These are phyloP conservation scores for Silurus meridionalis DNA, from an alignment of 2,113 vertebrate genomes.

Conservation along the genomic window DNA sequence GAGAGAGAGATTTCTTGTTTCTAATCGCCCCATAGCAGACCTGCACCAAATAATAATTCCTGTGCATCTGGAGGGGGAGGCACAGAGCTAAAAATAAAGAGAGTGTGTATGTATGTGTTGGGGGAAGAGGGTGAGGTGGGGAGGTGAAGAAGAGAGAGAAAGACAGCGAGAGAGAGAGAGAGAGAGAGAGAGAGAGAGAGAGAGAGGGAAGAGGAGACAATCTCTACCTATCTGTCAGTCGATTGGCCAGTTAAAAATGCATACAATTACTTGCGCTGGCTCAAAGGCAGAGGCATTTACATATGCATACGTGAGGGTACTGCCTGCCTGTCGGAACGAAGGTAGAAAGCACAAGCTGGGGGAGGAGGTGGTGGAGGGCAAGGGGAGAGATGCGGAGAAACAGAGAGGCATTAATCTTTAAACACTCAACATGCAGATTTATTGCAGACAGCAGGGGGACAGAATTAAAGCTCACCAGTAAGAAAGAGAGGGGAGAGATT, in stretches of 20 bases:
- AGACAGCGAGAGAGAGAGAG: constrained; percentile 32
- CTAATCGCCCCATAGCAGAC: constrained; percentile 59
- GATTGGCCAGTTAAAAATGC: constrained; percentile 68
- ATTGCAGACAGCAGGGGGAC: constrained; percentile 58
- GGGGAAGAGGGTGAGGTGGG: not conserved
- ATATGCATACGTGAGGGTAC: constrained; percentile 63
- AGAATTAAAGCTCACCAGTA: constrained; percentile 56
- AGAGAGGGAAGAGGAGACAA: constrained; percentile 47
- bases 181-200: constrained; percentile 41
- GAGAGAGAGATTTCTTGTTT: constrained; percentile 49
- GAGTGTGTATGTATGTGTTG: constrained; percentile 27
- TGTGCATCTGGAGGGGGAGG: constrained; percentile 66
- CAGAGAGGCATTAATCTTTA: constrained; percentile 64
- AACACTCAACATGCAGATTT: constrained; percentile 67
- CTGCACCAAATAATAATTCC: constrained; percentile 58
- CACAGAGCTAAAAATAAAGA: constrained; percentile 66
- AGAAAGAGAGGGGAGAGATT: constrained; percentile 27
- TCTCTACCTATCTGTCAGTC: constrained; percentile 62
- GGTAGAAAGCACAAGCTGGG: constrained; percentile 38
- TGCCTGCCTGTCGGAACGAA: constrained; percentile 56
- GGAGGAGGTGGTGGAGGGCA: constrained; percentile 35
- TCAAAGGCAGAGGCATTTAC: constrained; percentile 61
- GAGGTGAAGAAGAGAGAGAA: constrained; percentile 22
- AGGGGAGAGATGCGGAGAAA: constrained; percentile 46
- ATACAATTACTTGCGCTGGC: constrained; percentile 65